Evolutionary conservation across 1,140 invertebrate species (phyloP).

Genomic region (Radopholus similis): DNA sequence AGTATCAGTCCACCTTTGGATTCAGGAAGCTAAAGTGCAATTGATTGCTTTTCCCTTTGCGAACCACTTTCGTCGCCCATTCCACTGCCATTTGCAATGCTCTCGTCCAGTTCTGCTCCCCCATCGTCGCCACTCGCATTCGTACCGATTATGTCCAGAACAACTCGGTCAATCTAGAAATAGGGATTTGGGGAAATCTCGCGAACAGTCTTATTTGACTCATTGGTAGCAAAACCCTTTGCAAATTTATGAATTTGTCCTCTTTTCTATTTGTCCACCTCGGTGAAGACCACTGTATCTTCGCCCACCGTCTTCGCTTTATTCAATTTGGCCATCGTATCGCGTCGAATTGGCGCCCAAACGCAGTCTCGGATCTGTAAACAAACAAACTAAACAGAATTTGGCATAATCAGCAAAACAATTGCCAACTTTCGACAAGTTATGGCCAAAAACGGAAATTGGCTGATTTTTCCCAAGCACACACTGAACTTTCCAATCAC

Average conservation of each 20-base stretch:
- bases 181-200: neutral
- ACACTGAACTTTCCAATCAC: too few relatives aligned
- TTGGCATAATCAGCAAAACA: too few relatives aligned
- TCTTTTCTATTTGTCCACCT: neutral
- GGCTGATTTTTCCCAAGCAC: too few relatives aligned
- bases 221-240: too few relatives aligned
- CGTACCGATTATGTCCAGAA: conserved; percentile 11
- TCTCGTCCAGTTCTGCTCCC: neutral
- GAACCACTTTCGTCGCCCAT: too few relatives aligned
- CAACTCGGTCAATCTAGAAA: conserved; percentile 6
- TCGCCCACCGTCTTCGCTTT: conserved; percentile 11
- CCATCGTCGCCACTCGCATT: neutral
- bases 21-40: too few relatives aligned
- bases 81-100: neutral
- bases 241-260: neutral
- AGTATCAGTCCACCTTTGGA: too few relatives aligned
- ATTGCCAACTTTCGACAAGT: too few relatives aligned
- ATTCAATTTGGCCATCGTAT: conserved; percentile 18
- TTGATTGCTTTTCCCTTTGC: too few relatives aligned
- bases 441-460: too few relatives aligned
- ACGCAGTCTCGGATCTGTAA: conserved; percentile 13
- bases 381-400: too few relatives aligned
- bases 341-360: conserved; percentile 13
- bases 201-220: too few relatives aligned
- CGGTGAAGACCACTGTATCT: conserved; percentile 14